phyloP scores from a whole-genome alignment of 1,140 invertebrate genomes.

The Apolygus lucorum region DNA sequence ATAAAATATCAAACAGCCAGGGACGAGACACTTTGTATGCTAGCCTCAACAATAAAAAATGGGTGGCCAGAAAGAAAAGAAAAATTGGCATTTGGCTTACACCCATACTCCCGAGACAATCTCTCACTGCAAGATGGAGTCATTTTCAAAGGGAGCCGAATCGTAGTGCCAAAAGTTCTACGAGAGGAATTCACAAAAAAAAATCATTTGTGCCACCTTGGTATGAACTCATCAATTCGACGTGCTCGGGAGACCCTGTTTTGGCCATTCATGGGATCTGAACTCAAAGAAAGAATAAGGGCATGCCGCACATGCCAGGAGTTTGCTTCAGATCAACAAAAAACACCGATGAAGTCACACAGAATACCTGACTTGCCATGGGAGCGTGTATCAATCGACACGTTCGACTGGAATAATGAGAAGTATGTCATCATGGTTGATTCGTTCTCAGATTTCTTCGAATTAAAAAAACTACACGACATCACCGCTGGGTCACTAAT shows the following conservation, averaged over 20 bases:
- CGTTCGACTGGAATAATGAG: too few relatives aligned
- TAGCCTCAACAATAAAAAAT: slow-evolving; percentile 15
- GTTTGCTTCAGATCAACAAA: not conserved
- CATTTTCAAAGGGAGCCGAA: slow-evolving; percentile 34
- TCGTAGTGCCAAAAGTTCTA: slow-evolving; percentile 36
- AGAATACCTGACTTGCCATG: slow-evolving; percentile 22
- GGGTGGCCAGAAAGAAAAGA: not conserved
- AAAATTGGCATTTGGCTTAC: slow-evolving; percentile 26
- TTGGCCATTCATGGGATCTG: slow-evolving; percentile 33
- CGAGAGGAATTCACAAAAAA: slow-evolving; percentile 35
- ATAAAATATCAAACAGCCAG: slow-evolving; percentile 26
- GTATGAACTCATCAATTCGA: slow-evolving; percentile 21
- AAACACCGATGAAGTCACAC: not conserved
- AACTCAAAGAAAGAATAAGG: slow-evolving; percentile 15
- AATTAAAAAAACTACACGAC: too few relatives aligned
- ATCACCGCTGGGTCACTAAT: too few relatives aligned
- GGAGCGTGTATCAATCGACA: slow-evolving; percentile 33
- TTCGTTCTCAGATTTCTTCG: too few relatives aligned
- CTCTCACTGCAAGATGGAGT: slow-evolving; percentile 33
- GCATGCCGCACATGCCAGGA: not conserved
- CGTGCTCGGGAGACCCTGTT: slow-evolving; percentile 35
- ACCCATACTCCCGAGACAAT: slow-evolving; percentile 27
- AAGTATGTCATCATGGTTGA: too few relatives aligned
- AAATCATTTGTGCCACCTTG: slow-evolving; percentile 37
- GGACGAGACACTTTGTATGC: slow-evolving; percentile 23